Evolutionary conservation across 2,888 invertebrate genomes (phyloP), one percentile per base, ranked within the genome.

Genomic region (Chaitophorus viminalis): DNA sequence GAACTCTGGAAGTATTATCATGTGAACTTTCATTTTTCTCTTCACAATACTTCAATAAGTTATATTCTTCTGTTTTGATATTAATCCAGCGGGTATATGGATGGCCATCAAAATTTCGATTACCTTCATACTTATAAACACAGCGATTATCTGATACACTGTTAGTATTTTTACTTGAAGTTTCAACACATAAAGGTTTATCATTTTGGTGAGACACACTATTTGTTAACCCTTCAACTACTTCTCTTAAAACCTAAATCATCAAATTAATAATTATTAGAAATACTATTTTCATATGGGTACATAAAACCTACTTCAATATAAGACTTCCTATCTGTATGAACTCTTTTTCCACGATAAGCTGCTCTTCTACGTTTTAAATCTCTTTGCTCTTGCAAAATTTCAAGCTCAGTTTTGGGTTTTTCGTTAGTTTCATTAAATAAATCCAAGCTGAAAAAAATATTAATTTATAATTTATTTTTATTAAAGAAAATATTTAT

Each of bases 351-450:
- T 39, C 89, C 88, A 89, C 93, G 92, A 91, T 94, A 94, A 91
- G 93, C 93, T 78, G 93, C 91, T 90, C 94, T 92, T 29, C 94
- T 92, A 25, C 94, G 92, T 91, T 93, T 93, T 91, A 93, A 93
- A 91, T 94, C 93, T 77, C 94, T 92, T 90, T 93, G 92, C 90
- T 93, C 92, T 5, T 93, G 92, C 89, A 93, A 90, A 84, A 93
- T 91, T 91, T 94, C 93, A 90, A 90, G 90, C 89, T 87, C 74
- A 60, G 87, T 74, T 74, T 87, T 87, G 33, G 74, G 74, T 60
- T 81, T 81, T 65, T 81, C 39, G 0, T 79, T 54, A n/a, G 33
- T 74, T 74, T 81, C 81, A 60, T 81, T 81, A 75, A 46, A 81
- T 9, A 74, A 4, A 75, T 81, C 65, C 36, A 39, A 14, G 18